These are phyloP conservation scores for Branchellion lobata DNA, from an alignment of 2,888 invertebrate genomes.

Conservation along the genomic window DNA sequence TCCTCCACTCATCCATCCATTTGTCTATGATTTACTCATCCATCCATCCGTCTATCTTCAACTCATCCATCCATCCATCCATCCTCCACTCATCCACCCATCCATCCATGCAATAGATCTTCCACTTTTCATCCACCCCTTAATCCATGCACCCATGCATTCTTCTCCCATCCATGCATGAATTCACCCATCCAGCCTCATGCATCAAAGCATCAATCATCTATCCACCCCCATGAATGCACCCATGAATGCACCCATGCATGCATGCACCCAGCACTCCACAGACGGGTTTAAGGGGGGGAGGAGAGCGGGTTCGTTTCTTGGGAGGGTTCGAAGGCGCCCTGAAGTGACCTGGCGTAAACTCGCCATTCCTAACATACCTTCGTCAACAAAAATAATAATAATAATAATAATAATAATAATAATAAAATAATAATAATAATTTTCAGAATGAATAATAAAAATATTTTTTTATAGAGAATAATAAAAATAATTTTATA, in stretches of 20 bases:
- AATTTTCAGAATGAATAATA: not conserved
- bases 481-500: not conserved
- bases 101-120: not conserved
- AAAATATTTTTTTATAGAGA: not conserved
- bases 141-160: too few relatives aligned
- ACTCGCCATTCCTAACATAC: too few relatives aligned
- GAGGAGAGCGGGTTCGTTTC: constrained; percentile 47
- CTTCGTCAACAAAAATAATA: not conserved
- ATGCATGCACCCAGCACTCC: not conserved
- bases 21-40: too few relatives aligned
- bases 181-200: not conserved
- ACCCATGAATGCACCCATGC: too few relatives aligned
- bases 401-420: not conserved
- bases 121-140: too few relatives aligned
- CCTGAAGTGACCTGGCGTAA: not conserved
- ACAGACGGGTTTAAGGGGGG: constrained; percentile 51
- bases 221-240: too few relatives aligned
- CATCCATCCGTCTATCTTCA: too few relatives aligned
- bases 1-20: too few relatives aligned
- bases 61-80: too few relatives aligned
- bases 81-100: too few relatives aligned
- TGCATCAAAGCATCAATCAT: not conserved
- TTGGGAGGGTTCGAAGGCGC: constrained; percentile 5
- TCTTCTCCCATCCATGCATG: not conserved
- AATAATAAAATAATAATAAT: not conserved